Conservation (phyloP, 2,888 invertebrate genomes). For the Microctonus brassicae region DNA sequence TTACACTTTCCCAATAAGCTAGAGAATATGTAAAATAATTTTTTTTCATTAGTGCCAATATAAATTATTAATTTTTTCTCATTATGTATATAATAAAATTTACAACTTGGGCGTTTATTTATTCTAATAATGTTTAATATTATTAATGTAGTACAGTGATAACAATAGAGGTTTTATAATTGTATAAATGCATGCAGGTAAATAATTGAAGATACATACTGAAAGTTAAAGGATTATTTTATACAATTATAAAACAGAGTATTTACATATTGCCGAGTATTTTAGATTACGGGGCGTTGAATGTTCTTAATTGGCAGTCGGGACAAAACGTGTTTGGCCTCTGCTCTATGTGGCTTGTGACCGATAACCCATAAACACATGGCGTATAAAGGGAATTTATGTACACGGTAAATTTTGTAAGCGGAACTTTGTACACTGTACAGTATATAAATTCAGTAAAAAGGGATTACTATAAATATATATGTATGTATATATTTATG, state of each 20-base stretch:
- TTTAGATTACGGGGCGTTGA: conserved; percentile 51
- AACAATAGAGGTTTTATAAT: too few species aligned
- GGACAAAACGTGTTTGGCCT: conserved; percentile 35
- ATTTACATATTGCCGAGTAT: conserved; percentile 55
- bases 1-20: neutral
- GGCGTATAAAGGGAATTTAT: neutral
- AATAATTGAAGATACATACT: neutral
- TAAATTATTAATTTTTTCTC: neutral
- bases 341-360: conserved; percentile 29
- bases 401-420: conserved; percentile 8
- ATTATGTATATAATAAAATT: conserved; percentile 3
- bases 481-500: too few species aligned
- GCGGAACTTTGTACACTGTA: neutral
- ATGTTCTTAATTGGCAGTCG: conserved; percentile 54
- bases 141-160: conserved; percentile 9
- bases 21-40: too few species aligned
- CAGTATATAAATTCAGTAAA: neutral
- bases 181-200: neutral
- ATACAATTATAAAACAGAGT: conserved; percentile 11
- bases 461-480: too few species aligned
- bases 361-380: conserved; percentile 41
- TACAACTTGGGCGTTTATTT: neutral
- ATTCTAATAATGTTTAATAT: conserved; percentile 5
- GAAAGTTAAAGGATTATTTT: neutral
- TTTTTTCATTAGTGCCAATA: neutral